Evolutionary conservation across 2,113 vertebrate genomes (phyloP).

Genomic region (Ancistrus triradiatus): DNA sequence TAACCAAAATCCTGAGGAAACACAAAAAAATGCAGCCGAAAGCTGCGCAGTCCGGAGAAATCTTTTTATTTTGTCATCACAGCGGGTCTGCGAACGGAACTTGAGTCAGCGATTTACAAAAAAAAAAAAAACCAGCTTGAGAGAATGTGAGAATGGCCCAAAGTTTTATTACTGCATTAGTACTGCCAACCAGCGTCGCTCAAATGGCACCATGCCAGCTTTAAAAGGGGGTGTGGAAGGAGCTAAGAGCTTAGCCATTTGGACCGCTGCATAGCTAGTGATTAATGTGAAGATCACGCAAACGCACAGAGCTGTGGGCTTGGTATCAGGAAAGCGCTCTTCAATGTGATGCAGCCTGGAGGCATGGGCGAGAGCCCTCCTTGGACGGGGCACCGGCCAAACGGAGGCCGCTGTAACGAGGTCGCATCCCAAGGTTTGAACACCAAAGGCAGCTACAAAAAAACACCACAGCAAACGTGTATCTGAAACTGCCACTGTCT

Average conservation of each 20-base stretch:
- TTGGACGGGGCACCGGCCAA: background rate
- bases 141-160: background rate
- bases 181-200: background rate
- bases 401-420: no score
- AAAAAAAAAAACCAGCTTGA: background rate
- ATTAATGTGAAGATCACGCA: background rate
- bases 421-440: no score
- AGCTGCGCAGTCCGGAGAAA: no score
- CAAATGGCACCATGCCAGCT: constrained; percentile 13
- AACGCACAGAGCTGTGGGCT: constrained; percentile 2
- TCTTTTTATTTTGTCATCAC: no score
- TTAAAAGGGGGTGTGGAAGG: constrained; percentile 19
- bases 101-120: background rate
- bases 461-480: no score
- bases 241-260: constrained; percentile 25
- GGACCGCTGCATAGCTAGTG: no score
- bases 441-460: no score
- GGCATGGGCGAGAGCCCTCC: background rate
- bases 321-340: no score
- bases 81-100: background rate
- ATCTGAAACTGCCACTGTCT: no score
- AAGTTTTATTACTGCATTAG: background rate
- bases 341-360: no score
- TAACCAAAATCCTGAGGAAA: background rate
- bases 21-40: no score